Evolutionary conservation across 1,140 invertebrate genomes (phyloP), one percentile per base, ranked within the genome.

Genomic region (Papilio aristodemus): DNA sequence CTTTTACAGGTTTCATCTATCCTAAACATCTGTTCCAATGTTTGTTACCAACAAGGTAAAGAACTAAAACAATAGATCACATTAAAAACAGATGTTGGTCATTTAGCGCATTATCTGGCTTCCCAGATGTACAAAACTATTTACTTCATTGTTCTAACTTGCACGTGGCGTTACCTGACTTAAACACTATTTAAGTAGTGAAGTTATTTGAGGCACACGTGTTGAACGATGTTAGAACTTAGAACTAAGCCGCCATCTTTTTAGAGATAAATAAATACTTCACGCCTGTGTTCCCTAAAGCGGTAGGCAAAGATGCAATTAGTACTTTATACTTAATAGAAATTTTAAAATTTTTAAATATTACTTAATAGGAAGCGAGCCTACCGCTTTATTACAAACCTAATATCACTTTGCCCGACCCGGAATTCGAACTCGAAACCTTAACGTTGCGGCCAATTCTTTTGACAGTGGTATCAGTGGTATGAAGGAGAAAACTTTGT

Each of bases 21-120:
- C 69, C 68, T 10, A 37, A 64, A 70, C 69, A 70, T 64, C 69
- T 70, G 60, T 57, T 58, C 11, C 22, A 70, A 43, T 57, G 43
- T 70, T 54, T 46, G 54, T n/a, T 43, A 60, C 9, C 36, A 32
- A n/a, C 54, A 6, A n/a, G 25, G 25, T 0, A 60, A 38, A 60
- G 58, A 9, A 36, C 58, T 60, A 38, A 60, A 38, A 60, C 58
- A 60, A 60, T 60, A 38, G 58, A 32, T 19, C n/a, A 37, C 3
- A 38, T 60, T 60, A 60, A 60, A 38, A 60, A 60, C 58, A 60
- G 58, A 60, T 60, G 58, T 60, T 38, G 32, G 58, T 60, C 58
- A 60, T 60, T 60, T 38, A n/a, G 17, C 32, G 22, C n/a, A 27
- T 38, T 38, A 38, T 60, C 36, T 22, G 27, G 27, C 58, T 19